A percentile compares a stretch with the other conserved stretches of the same genome.
Conservation (phyloP, 2,888 invertebrate genomes). For the Hemithea aestivaria region DNA sequence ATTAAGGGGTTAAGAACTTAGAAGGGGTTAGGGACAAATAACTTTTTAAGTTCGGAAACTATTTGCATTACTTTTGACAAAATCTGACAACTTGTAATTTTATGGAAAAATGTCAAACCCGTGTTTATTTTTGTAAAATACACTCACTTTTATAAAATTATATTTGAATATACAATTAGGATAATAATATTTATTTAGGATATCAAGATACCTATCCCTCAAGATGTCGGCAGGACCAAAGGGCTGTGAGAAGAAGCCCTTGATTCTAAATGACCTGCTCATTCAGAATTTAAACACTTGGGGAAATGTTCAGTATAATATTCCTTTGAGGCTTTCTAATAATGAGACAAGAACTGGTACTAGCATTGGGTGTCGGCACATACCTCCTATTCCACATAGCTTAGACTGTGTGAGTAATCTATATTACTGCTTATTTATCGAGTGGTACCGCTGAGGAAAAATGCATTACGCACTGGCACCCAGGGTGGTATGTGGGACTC, state of each 20-base stretch:
- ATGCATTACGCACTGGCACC: no score
- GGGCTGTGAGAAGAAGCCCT: constrained; percentile 34
- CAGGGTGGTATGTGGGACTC: no score
- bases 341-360: constrained; percentile 62
- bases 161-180: constrained; percentile 12
- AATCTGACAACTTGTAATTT: no score
- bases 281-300: constrained; percentile 68
- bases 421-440: no score
- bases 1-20: no score
- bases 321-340: constrained; percentile 57
- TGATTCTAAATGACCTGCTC: constrained; percentile 52
- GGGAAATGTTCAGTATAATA: constrained; percentile 72
- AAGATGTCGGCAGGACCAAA: constrained; percentile 40
- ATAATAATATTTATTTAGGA: no score
- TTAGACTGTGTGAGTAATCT: constrained; percentile 63
- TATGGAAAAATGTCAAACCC: constrained; percentile 7
- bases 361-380: constrained; percentile 57
- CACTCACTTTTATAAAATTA: constrained; percentile 19
- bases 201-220: no score
- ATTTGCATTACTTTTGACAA: no score
- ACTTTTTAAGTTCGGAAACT: no score
- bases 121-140: constrained; percentile 1
- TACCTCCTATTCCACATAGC: constrained; percentile 60
- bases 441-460: no score
- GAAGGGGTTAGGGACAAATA: no score